Conservation (phyloP, 2,888 invertebrate genomes). For the Idaea biselata region DNA sequence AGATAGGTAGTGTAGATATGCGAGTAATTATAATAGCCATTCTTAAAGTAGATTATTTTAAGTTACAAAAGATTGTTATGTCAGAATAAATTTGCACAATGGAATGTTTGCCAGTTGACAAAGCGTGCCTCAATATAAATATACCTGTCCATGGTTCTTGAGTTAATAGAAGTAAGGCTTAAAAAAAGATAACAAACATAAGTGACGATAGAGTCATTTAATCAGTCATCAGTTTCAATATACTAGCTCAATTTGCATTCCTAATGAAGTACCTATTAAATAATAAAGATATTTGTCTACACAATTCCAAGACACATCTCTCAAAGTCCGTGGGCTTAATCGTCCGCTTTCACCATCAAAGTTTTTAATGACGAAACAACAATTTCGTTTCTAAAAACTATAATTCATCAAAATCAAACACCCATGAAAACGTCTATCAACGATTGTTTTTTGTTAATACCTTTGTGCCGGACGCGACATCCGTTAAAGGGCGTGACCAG, state of each 20-base stretch:
- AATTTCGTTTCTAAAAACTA: constrained; percentile 3
- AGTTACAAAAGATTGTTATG: too few species aligned
- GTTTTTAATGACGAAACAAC: background rate
- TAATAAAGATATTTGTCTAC: background rate
- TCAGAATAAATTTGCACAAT: too few species aligned
- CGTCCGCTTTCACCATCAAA: background rate
- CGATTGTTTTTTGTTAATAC: constrained; percentile 38
- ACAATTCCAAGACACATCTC: background rate
- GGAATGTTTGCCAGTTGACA: too few species aligned
- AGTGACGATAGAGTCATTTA: too few species aligned
- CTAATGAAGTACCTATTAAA: background rate
- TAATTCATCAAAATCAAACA: constrained; percentile 29
- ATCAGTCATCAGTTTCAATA: background rate
- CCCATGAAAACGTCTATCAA: constrained; percentile 35
- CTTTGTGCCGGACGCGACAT: constrained; percentile 63
- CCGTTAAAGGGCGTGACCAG: constrained; percentile 68
- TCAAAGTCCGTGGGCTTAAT: background rate
- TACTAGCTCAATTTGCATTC: background rate
- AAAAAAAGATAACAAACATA: too few species aligned
- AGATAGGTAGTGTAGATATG: too few species aligned
- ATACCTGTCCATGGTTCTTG: too few species aligned
- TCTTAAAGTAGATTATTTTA: too few species aligned
- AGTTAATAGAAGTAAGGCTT: too few species aligned
- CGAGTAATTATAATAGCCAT: too few species aligned
- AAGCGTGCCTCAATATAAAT: too few species aligned